Evolutionary conservation across 1,140 invertebrate species (phyloP), one percentile per base, ranked within the genome.

Genomic region (Agraylea sexmaculata): DNA sequence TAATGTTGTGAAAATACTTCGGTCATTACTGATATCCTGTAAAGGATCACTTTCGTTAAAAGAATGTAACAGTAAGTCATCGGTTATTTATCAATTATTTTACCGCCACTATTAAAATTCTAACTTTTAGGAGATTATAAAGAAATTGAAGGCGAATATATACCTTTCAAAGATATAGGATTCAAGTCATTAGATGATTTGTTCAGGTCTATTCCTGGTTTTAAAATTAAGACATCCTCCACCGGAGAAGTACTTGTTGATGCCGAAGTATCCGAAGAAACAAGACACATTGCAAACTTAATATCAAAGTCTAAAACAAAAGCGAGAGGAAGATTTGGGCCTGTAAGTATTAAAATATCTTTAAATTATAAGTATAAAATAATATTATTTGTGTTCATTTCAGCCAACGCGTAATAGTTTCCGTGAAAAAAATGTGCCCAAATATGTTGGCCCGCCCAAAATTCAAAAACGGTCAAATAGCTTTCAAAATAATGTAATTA

Each of bases 241-340:
- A 62, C 62, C 52, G 65, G 63, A 3, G 66, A 69, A 40, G 58
- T 59, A 42, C 62, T 66, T 43, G 64, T 77, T 23, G 64, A 71
- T 48, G 73, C 70, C 1, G 54, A 64, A 43, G 60, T 66, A 8
- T 68, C 55, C 6, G 60, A 69, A 35, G 63, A 70, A 43, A 70
- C 72, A 1, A 62, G 61, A 25, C 74, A 79, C 53, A 69, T 79
- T 43, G 58, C 65, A 1, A 55, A 64, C 36, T 63, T 80, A 63
- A 66, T 80, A 8, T 46, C 61, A 6, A 60, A 62, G 19, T 75
- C 78, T 46, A 78, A 75, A 49, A n/a, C n/a, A n/a, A n/a, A n/a
- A n/a, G n/a, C n/a, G n/a, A n/a, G n/a, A n/a, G n/a, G n/a, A n/a
- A n/a, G n/a, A n/a, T n/a, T n/a, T n/a, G n/a, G n/a, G n/a, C n/a